Evolutionary conservation across 1,140 invertebrate species (phyloP).

Genomic region (Daktulosphaira vitifoliae): DNA sequence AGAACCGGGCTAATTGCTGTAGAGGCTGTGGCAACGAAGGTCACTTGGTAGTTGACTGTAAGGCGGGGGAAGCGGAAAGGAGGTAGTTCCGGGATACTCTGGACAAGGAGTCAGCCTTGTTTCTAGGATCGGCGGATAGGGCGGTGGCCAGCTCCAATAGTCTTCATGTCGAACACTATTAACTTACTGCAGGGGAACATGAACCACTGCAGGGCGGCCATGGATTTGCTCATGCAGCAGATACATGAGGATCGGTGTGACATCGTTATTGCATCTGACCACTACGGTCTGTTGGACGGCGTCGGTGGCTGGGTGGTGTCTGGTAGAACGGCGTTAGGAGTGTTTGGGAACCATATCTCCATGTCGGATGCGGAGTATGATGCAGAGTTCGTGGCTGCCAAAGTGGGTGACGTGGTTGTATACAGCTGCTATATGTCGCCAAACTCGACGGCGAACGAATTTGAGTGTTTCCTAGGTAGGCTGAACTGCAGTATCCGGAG

Average conservation of each 20-base stretch:
- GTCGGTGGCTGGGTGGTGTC: neutral
- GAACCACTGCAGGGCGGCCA: slow-evolving; percentile 1
- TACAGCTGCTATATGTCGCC: neutral
- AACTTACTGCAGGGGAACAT: neutral
- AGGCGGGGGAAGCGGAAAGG: no score
- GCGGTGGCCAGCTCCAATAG: no score
- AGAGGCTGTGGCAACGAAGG: no score
- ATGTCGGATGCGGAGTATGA: neutral
- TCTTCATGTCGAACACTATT: no score
- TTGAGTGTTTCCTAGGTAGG: neutral
- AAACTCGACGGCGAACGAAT: neutral
- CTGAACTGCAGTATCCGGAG: no score
- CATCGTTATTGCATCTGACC: neutral
- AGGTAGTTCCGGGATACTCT: no score
- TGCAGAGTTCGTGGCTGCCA: neutral
- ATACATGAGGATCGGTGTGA: neutral
- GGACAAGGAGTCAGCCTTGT: no score
- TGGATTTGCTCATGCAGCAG: neutral
- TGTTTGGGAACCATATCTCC: neutral
- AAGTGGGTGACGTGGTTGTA: neutral
- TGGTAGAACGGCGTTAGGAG: neutral
- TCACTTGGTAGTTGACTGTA: no score
- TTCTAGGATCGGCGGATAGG: no score
- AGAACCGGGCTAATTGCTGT: no score
- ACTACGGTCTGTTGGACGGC: neutral